Evolutionary conservation across 2,888 invertebrate genomes (phyloP).

Genomic region (Brachyptera putata): DNA sequence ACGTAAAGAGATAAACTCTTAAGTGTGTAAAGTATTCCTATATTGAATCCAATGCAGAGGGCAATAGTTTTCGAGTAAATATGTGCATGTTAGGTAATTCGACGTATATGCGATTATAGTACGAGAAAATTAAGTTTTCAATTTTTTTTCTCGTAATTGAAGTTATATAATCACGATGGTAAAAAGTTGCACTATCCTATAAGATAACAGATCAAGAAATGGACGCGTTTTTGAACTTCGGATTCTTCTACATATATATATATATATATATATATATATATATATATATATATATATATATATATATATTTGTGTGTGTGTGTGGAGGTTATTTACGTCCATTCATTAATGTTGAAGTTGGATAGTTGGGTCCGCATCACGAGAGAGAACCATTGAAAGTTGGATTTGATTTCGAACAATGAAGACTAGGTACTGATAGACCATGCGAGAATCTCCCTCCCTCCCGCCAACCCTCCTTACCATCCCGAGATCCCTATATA

Average conservation of each 20-base stretch:
- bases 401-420: slow-evolving; percentile 29
- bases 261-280: slow-evolving; percentile 8
- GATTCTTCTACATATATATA: slow-evolving; percentile 8
- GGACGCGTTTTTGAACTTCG: no score
- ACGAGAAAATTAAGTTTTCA: no score
- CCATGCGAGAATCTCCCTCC: neutral
- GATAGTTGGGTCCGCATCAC: slow-evolving; percentile 26
- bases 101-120: no score
- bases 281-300: neutral
- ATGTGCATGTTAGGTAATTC: no score
- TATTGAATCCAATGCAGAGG: no score
- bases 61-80: no score
- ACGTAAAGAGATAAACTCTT: no score
- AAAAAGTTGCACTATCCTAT: no score
- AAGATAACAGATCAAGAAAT: no score
- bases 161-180: no score
- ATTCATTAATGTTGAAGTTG: slow-evolving; percentile 26
- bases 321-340: slow-evolving; percentile 9
- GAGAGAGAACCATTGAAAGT: slow-evolving; percentile 30
- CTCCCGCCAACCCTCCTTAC: neutral
- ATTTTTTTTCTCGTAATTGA: no score
- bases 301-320: slow-evolving; percentile 9
- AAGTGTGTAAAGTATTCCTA: no score
- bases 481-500: neutral
- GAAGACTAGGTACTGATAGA: slow-evolving; percentile 9